A percentile compares a stretch with the other conserved stretches of the same genome.
Conservation (phyloP, 2,797 vertebrate species). For the Hemitrygon akajei region DNA sequence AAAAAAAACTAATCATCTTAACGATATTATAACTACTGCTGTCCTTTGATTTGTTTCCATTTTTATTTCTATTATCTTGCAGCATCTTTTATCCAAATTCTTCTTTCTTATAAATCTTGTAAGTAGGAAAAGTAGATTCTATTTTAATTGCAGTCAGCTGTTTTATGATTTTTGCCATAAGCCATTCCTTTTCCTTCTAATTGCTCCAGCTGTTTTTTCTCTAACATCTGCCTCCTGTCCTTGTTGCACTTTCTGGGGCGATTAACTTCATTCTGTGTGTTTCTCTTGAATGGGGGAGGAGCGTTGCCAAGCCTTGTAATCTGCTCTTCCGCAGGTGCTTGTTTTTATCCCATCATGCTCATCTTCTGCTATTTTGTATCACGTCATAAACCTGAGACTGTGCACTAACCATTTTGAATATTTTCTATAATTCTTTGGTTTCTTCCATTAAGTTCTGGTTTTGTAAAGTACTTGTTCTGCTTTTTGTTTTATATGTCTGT, state of each 20-base stretch:
- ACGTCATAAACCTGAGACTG: conserved; percentile 70
- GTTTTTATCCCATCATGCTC: conserved; percentile 71
- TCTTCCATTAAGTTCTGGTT: conserved; percentile 52
- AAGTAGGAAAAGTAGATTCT: conserved; percentile 96
- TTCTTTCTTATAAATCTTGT: conserved; percentile 99
- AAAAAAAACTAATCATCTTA: conserved; percentile 61
- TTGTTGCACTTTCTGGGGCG: conserved; percentile 76
- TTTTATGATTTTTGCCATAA: conserved; percentile 58
- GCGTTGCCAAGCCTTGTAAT: conserved; percentile 67
- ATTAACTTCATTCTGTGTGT: conserved; percentile 59
- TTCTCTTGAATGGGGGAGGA: conserved; percentile 66
- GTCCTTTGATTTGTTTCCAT: conserved; percentile 98
- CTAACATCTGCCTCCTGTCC: conserved; percentile 68
- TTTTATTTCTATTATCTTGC: conserved; percentile 98
- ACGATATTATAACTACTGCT: conserved; percentile 85
- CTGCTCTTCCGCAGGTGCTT: conserved; percentile 50
- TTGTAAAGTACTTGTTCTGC: conserved; percentile 66
- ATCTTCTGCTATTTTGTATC: conserved; percentile 59
- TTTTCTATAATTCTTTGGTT: conserved; percentile 42
- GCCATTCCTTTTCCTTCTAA: conserved; percentile 55
- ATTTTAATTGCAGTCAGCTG: conserved; percentile 82
- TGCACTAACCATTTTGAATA: conserved; percentile 64
- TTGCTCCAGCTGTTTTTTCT: conserved; percentile 47
- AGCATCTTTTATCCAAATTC: conserved; percentile 99
- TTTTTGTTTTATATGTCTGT: conserved; percentile 52